phyloP scores from a whole-genome alignment of 2,797 vertebrate genomes.

The Alexandromys oeconomus region DNA sequence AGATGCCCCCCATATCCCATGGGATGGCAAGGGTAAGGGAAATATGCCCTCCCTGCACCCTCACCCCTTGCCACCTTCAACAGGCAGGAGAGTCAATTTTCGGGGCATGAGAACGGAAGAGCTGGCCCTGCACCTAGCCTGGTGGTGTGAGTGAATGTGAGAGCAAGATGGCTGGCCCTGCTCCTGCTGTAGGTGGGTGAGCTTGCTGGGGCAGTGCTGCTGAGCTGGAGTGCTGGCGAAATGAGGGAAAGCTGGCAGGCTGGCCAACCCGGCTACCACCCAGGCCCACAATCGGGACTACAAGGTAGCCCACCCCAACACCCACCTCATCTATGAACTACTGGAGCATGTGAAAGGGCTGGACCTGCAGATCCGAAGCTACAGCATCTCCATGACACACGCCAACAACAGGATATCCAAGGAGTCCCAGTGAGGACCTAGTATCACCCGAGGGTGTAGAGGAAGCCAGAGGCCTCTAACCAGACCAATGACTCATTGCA shows the following conservation, averaged over 20 bases:
- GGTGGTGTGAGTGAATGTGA: background rate
- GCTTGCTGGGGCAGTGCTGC: background rate
- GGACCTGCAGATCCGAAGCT: background rate
- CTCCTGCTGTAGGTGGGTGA: background rate
- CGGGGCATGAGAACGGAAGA: background rate
- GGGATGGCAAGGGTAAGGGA: background rate
- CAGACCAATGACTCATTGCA: background rate
- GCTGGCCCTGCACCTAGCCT: background rate
- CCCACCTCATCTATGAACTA: background rate
- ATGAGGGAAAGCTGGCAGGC: background rate
- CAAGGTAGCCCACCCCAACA: background rate
- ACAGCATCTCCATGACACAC: background rate
- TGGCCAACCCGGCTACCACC: background rate
- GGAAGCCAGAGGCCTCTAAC: background rate
- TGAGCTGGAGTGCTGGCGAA: background rate
- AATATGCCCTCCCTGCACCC: background rate
- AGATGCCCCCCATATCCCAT: background rate
- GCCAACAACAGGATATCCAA: background rate
- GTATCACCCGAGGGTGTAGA: background rate
- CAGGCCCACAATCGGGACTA: background rate
- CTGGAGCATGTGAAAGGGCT: background rate
- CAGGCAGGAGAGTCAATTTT: background rate
- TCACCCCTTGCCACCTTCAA: background rate
- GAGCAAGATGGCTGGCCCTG: background rate
- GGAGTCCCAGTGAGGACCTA: background rate